Percentiles rank a stretch among this genome's conserved stretches.
Evolutionary conservation across 2,797 vertebrate genomes (phyloP).

Genomic region (Danio jaintianensis): DNA sequence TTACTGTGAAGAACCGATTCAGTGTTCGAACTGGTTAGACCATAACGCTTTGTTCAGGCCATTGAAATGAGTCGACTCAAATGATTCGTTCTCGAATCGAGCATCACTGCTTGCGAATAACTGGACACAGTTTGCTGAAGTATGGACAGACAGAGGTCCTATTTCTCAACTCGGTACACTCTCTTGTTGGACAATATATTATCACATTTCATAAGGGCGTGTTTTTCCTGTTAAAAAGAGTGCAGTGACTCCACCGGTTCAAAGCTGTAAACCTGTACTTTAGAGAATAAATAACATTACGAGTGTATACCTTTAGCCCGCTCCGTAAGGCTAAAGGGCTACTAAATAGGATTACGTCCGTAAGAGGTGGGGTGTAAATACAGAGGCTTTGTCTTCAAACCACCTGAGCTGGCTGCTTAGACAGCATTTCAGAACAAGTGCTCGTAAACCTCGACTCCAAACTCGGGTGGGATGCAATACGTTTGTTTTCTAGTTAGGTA

Average conservation of each 20-base stretch:
- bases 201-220: background rate
- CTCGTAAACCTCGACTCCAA: background rate
- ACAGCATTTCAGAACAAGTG: background rate
- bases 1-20: background rate
- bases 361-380: constrained; percentile 61
- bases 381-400: background rate
- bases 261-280: background rate
- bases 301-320: background rate
- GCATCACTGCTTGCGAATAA: background rate
- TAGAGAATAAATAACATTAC: background rate
- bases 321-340: background rate
- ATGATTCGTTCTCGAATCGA: background rate
- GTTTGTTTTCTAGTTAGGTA: background rate
- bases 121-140: background rate
- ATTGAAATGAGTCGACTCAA: constrained; percentile 3
- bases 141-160: background rate
- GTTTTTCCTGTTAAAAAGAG: background rate
- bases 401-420: background rate
- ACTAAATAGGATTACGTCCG: constrained; percentile 35
- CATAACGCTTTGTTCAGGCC: background rate
- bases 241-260: background rate
- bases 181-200: background rate
- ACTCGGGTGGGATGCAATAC: background rate
- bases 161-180: background rate
- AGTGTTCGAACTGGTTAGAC: background rate